Evolutionary conservation across 2,797 vertebrate species (phyloP), one percentile per base, ranked within the genome.

Genomic region (Helicolenus hilgendorfi): DNA sequence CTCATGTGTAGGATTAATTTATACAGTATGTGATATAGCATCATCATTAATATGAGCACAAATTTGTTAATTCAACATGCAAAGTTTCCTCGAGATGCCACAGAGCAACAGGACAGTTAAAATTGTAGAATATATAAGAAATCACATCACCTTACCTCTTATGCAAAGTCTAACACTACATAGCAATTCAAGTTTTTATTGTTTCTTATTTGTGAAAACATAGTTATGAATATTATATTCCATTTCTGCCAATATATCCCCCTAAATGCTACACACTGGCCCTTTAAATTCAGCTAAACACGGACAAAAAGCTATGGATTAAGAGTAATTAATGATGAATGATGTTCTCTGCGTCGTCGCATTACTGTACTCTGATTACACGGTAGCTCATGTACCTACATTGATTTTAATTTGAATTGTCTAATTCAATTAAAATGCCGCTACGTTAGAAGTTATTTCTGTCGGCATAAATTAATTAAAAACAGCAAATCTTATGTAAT

Each of bases 401-500:
- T 56, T 65, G 11, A 36, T 65, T 72, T 41, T 14, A 45, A 64
- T 60, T 59, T 6, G 10, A 59, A 60, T 70, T 67, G 55, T 64
- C 35, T 31, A 5, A 76, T 63, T 65, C 7, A 72, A 67, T 79
- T 83, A 29, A 80, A 77, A 58, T 5, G 26, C 2, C 56, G 49
- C 31, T 18, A 20, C 20, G n/a, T 64, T 29, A 20, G 56, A 84
- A 36, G 20, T 72, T 83, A 11, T 11, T 31, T 20, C 49, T 38
- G 55, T 86, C 11, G 7, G 79, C 27, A 38, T 29, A 27, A 70
- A 60, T 72, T 62, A 68, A 59, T 31, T 11, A 11, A 55, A 77
- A 79, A 22, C 9, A 56, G 68, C 55, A 65, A 26, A 36, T 79
- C 55, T 49, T 58, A 20, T 22, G 41, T 78, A 68, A 83, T 72